phyloP scores from a whole-genome alignment of 2,797 vertebrate genomes.

The Hybognathus amarus region DNA sequence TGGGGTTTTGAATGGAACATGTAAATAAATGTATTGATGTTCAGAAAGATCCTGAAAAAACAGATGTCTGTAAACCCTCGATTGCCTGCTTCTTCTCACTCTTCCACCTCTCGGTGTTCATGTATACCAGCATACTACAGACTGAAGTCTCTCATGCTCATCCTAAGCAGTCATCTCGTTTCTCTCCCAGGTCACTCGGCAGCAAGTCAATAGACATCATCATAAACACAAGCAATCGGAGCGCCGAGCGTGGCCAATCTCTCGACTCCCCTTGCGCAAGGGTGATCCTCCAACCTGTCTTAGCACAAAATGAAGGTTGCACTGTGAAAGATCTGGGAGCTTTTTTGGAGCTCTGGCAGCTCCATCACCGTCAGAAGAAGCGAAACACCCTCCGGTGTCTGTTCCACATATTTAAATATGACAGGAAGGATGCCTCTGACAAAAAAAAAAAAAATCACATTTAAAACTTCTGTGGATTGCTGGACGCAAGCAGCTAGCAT shows the following conservation, averaged over 20 bases:
- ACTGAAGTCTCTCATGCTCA: constrained; percentile 42
- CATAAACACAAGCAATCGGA: constrained; percentile 60
- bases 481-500: constrained; percentile 62
- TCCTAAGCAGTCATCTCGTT: constrained; percentile 21
- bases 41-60: constrained; percentile 24
- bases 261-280: constrained; percentile 39
- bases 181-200: constrained; percentile 75
- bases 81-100: constrained; percentile 23
- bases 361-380: constrained; percentile 70
- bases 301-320: constrained; percentile 67
- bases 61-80: constrained; percentile 17
- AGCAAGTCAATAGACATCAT: constrained; percentile 77
- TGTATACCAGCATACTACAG: constrained; percentile 44
- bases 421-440: constrained; percentile 62
- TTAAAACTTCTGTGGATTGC: constrained; percentile 83
- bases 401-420: constrained; percentile 86
- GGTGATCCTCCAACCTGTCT: constrained; percentile 62
- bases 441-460: constrained; percentile 70
- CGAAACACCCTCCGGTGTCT: constrained; percentile 77
- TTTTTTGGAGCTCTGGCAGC: constrained; percentile 65
- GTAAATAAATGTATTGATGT: constrained; percentile 26
- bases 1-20: background rate
- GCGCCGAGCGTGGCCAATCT: background rate
- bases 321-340: constrained; percentile 59
- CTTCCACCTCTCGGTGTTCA: constrained; percentile 38